Evolutionary conservation across 2,113 vertebrate species (phyloP), one percentile per base, ranked within the genome.

Genomic region (Ceratotherium simum): DNA sequence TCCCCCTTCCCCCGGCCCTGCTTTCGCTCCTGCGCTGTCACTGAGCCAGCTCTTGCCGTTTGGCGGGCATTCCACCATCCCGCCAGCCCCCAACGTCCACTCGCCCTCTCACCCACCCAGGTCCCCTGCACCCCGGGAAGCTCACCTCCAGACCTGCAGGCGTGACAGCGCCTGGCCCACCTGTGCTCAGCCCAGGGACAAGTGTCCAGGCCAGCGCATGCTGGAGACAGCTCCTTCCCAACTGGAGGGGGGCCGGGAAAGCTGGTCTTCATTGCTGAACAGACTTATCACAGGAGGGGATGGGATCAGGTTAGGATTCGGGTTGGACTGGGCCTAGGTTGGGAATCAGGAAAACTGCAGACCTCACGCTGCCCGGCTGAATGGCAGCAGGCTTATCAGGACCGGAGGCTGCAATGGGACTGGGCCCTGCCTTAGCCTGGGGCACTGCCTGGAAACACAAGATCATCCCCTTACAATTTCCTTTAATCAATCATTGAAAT

Each of bases 21-120:
- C 76, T 67, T 25, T 31, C 8, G 8, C 31, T 80, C 46, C 48
- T 0, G 46, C 84, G 29, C 64, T 2, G 27, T n/a, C 79, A 1
- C 1, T 3, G 0, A 31, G 67, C 60, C 4, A 48, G 81, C 80
- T 21, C 0, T 10, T 5, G 80, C 96, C 56, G 27, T 42, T 42
- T 25, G 0, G 23, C 46, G n/a, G 76, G 46, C 9, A 58, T 46
- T 42, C 84, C 60, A 1, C 82, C 88, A 80, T 82, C 85, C 48
- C 31, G 17, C 91, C 2, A 1, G 70, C 75, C 69, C 73, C 91
- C 91, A 84, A 39, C 33, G 36, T 58, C 42, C 67, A 42, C 73
- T 69, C 81, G 95, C 95, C 96, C 97, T 67, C 36, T 96, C 94
- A 27, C 29, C 62, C 18, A 65, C 92, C 73, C 42, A 33, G 36